Evolutionary conservation across 1,140 invertebrate species (phyloP), one percentile per base, ranked within the genome.

Genomic region (Pogonomyrmex barbatus): DNA sequence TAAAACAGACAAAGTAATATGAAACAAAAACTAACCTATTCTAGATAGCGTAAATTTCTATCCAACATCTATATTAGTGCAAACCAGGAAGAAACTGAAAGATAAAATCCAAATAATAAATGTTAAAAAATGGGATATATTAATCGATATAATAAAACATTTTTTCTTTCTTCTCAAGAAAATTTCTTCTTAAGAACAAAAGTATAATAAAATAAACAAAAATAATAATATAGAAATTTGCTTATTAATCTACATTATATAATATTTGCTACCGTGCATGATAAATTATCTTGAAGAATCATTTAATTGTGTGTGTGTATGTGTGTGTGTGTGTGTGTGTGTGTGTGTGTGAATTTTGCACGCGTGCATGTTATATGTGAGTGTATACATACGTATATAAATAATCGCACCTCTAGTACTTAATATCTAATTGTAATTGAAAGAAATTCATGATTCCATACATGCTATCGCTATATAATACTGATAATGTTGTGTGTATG

Each of bases 71-170:
- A 92, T 87, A 65, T 85, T 92, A 89, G 24, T 73, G 89, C 88
- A 89, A 93, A 92, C 70, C 88, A 90, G 87, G 89, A 91, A 88
- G 85, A 90, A 93, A 93, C 92, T 93, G 92, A 91, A 93, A 93
- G 65, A 76, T 86, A 92, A 88, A 87, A 86, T 65, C 58, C n/a
- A 86, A 82, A 85, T 87, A 58, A 91, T 17, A 67, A 45, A 87
- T 45, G 60, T 33, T 56, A 68, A 24, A 79, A 81, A 71, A 84
- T 83, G n/a, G 39, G 65, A 78, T 82, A 81, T 45, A 81, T 54
- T 58, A 9, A 45, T 71, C 4, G 60, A n/a, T 30, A 12, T 52
- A 14, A 75, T 0, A 75, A 4, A 77, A 83, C n/a, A 62, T 54
- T 1, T 12, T 68, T 52, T 65, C 36, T 56, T 47, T 24, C 24